Percentiles rank a stretch among this genome's conserved stretches.
These are phyloP conservation scores for Neomonachus schauinslandi DNA, from an alignment of 2,113 vertebrate species.

Conservation along the genomic window DNA sequence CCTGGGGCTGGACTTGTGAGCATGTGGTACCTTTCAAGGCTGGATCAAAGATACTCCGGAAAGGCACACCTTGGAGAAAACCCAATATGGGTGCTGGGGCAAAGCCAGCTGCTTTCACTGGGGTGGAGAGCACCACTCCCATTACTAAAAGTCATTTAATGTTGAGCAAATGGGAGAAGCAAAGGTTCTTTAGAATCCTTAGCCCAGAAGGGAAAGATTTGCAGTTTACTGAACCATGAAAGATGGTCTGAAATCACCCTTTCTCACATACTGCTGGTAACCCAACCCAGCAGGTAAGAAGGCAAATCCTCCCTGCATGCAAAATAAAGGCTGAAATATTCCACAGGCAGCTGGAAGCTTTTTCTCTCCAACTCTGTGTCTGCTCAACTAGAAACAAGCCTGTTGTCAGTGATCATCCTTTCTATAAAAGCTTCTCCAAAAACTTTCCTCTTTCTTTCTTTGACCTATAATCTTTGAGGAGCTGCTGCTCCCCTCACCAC, in stretches of 20 bases:
- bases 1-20: not conserved
- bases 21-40: not conserved
- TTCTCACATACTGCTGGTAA: slow-evolving; percentile 32
- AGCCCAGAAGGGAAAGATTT: slow-evolving; percentile 30
- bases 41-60: not conserved
- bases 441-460: not conserved
- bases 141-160: not conserved
- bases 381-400: not conserved
- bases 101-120: not conserved
- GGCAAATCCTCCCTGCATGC: not conserved
- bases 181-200: slow-evolving; percentile 31
- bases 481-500: not conserved
- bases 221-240: slow-evolving; percentile 34
- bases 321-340: slow-evolving; percentile 7
- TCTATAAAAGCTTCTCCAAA: slow-evolving; percentile 32
- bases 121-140: not conserved
- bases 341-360: not conserved
- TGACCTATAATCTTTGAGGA: slow-evolving; percentile 45
- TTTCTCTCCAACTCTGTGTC: not conserved
- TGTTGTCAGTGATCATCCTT: not conserved
- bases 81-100: not conserved
- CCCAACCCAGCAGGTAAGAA: slow-evolving; percentile 18
- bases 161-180: slow-evolving; percentile 25
- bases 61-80: not conserved
- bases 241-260: not conserved